Base-by-base conservation (phyloP, 2,113 vertebrate species). In the Thinocorus orbignyianus region DNA sequence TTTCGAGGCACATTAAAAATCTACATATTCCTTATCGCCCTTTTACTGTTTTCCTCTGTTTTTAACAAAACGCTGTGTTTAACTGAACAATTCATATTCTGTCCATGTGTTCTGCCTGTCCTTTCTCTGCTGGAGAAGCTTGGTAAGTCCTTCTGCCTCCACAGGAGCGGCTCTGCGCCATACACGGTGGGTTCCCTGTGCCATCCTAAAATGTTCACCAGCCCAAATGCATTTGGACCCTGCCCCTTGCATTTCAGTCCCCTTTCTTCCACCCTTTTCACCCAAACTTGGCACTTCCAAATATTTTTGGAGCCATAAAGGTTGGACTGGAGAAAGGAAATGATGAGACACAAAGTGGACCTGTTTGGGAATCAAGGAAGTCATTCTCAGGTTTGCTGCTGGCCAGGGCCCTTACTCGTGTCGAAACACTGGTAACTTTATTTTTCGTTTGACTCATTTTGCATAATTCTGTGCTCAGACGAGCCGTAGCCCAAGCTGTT, bases 371-470 rank as follows among this genome's bases (percentile, higher is more conserved):
- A 90, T 92, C 80, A 95, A 94, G 80, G 65, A 88, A 91, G 52
- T 46, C 66, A 79, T 92, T 93, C 68, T 92, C 88, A 74, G 41
- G 73, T 83, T 84, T 72, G 65, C 37, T 90, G 84, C 92, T 41
- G 31, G 81, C 80, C 81, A 81, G 55, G 28, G 81, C 68, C 37
- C 76, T 92, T 73, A 54, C 62, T 58, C 68, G 48, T 55, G 55
- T 79, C 3, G 2, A 57, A 96, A 96, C 95, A 96, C 80, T 92
- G 60, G 30, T 24, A 81, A 93, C 95, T 93, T 96, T 96, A 74
- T 96, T 96, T 94, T 95, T 93, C 92, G 51, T 52, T 86, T 86
- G 95, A 94, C 86, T 93, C 80, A 79, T 84, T 96, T 94, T 58
- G 52, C 88, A 42, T 86, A 92, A 97, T 46, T 72, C 73, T 52